Percentiles rank a stretch among this genome's conserved stretches.
Conservation (phyloP, 2,797 vertebrate species). For the Dicrostonyx torquatus region DNA sequence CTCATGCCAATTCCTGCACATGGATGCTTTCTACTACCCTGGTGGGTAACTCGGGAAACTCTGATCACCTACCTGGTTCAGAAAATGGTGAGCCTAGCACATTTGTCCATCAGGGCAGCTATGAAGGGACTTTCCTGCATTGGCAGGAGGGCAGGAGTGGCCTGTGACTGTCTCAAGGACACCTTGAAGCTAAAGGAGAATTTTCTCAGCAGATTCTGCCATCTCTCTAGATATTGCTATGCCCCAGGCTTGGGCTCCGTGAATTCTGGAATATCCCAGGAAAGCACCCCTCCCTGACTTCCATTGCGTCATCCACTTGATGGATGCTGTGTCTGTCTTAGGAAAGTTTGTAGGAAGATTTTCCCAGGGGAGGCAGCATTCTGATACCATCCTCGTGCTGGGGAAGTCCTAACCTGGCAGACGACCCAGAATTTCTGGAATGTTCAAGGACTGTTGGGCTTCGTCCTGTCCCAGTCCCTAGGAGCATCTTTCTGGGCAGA, state of each 20-base stretch:
- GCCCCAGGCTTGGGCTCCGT: neutral
- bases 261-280: neutral
- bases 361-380: neutral
- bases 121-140: neutral
- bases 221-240: neutral
- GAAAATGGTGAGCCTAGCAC: neutral
- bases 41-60: neutral
- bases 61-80: neutral
- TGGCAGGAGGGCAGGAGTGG: neutral
- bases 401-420: neutral
- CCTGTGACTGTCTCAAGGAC: neutral
- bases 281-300: neutral
- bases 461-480: neutral
- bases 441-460: neutral
- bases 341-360: neutral
- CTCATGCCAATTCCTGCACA: neutral
- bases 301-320: neutral
- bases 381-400: neutral
- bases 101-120: neutral
- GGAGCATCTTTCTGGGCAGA: slow-evolving; percentile 2
- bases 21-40: neutral
- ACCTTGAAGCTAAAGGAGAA: neutral
- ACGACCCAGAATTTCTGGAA: neutral
- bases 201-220: neutral
- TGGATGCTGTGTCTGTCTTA: neutral